Evolutionary conservation across 1,140 invertebrate species (phyloP).

Genomic region (Trinorchestia longiramus): DNA sequence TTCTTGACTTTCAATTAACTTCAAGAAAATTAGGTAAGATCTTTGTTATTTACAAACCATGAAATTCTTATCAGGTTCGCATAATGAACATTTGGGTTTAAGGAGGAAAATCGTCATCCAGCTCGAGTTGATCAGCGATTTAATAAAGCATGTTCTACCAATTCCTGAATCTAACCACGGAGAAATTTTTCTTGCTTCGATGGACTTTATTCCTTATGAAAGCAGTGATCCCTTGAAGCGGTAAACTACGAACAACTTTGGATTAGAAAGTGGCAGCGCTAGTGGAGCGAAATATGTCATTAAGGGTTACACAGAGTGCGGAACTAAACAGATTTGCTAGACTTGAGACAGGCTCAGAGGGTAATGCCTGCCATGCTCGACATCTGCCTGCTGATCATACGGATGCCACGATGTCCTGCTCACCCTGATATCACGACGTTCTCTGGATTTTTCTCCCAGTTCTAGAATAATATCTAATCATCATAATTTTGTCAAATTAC

Average conservation of each 20-base stretch:
- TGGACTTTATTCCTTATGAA: background rate
- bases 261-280: background rate
- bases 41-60: background rate
- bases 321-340: background rate
- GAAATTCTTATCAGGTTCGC: background rate
- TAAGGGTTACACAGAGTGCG: background rate
- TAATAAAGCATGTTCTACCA: background rate
- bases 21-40: background rate
- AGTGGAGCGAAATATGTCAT: background rate
- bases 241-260: background rate
- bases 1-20: background rate
- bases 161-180: background rate
- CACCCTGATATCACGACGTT: background rate
- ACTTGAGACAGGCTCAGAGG: background rate
- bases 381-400: background rate
- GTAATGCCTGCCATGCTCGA: background rate
- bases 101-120: background rate
- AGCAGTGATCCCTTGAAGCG: background rate
- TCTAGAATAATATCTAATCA: too few relatives aligned
- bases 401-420: background rate
- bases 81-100: background rate
- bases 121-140: background rate
- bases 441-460: too few relatives aligned
- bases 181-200: background rate
- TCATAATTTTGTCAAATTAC: background rate